phyloP scores from a whole-genome alignment of 2,113 vertebrate genomes.

The Phalacrocorax pelagicus region DNA sequence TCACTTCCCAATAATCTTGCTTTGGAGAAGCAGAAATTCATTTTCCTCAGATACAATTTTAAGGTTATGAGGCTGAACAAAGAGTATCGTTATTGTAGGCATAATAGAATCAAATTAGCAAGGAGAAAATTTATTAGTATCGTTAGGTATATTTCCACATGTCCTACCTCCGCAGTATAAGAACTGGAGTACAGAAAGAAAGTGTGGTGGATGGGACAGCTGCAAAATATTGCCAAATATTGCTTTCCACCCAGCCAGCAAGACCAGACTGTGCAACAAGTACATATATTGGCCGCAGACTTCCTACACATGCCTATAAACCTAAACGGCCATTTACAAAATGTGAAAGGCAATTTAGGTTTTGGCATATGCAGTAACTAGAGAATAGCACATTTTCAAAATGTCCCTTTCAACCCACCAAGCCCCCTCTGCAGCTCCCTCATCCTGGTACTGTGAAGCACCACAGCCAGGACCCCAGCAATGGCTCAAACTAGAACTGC shows the following conservation, averaged over 20 bases:
- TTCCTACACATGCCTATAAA: not conserved
- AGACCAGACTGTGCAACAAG: not conserved
- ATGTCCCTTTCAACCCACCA: not conserved
- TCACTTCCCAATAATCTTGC: not conserved
- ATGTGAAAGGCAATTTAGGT: not conserved
- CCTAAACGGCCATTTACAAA: not conserved
- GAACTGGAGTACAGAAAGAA: not conserved
- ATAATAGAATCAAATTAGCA: not conserved
- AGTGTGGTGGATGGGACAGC: no score
- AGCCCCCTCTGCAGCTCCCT: not conserved
- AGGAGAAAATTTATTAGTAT: not conserved
- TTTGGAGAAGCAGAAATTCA: not conserved
- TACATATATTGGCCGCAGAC: fast-evolving
- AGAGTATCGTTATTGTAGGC: not conserved
- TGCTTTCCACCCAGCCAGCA: not conserved
- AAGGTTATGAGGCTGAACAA: not conserved
- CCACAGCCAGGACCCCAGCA: not conserved
- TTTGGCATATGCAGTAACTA: not conserved
- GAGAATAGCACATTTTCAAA: not conserved
- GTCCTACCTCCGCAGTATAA: not conserved
- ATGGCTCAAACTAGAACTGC: not conserved
- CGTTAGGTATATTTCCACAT: not conserved
- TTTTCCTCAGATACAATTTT: not conserved
- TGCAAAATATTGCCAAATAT: not conserved
- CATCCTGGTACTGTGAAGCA: fast-evolving